Base-by-base conservation (phyloP, 2,888 invertebrate genomes). In the Drosophila quinaria region DNA sequence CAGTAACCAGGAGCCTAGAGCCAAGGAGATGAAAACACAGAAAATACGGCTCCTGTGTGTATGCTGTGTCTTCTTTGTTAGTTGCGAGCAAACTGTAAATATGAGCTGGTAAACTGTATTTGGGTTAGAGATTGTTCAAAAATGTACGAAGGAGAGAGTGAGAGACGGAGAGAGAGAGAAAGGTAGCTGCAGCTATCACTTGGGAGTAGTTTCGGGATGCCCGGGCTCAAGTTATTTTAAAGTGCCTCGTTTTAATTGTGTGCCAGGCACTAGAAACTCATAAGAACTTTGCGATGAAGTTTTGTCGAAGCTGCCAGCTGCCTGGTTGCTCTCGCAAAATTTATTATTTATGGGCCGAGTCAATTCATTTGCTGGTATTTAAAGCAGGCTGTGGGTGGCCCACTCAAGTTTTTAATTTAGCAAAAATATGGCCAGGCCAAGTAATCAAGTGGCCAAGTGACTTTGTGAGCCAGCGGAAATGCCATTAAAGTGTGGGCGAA, bases 91-190 rank as follows among this genome's bases (percentile, higher is more conserved):
- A 55, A 70, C 79, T 50, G 74, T 72, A 81, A 84, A 74, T 72
- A 71, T 78, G 63, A 81, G 81, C 74, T 61, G 54, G 69, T 62
- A 75, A 87, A 78, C 73, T 73, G 74, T 75, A 89, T 89, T 89
- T 87, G 80, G 90, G 90, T 87, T 87, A 85, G 86, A 62, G 82
- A 88, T 89, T 89, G 90, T 74, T 89, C 77, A 89, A 89, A 89
- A 81, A 89, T 89, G 59, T 77, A 87, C 85, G 69, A 74, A 67
- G 51, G 9, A 62, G 29, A 19, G 19, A 22, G 4, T 17, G 5
- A n/a, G 44, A 3, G 35, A 31, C 13, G 17, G 33, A 11, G 29
- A 37, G 11, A 3, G 19, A 33, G 15, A 49, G 41, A 9, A 15
- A 47, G 46, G 46, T 42, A 25, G 46, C n/a, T 22, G 33, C n/a